Percentiles rank a stretch among this genome's conserved stretches.
These are phyloP conservation scores for Tychaedon coryphoeus DNA, from an alignment of 2,113 vertebrate genomes.

Conservation along the genomic window DNA sequence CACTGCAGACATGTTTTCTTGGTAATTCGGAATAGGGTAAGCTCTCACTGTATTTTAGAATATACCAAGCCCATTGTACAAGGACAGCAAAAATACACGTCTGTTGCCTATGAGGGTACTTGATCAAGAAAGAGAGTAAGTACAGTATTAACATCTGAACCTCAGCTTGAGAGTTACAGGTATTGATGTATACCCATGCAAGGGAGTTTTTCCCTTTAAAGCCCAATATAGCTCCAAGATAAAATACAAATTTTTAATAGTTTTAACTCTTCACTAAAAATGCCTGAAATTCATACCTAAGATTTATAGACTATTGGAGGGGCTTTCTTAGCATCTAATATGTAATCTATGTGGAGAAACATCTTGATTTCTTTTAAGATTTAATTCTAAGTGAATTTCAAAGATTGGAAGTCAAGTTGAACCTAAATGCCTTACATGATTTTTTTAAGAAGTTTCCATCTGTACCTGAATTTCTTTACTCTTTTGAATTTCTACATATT, in stretches of 20 bases:
- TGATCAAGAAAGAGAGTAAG: background rate
- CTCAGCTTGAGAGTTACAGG: background rate
- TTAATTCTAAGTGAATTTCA: background rate
- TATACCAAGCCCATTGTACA: background rate
- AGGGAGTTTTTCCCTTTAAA: background rate
- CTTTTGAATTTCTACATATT: background rate
- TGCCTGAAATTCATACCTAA: background rate
- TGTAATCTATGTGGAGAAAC: background rate
- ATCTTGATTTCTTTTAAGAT: background rate
- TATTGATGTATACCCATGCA: background rate
- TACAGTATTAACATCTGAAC: background rate
- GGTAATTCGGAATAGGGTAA: background rate
- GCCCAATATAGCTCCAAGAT: background rate
- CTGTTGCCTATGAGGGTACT: background rate
- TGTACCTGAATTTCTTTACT: background rate
- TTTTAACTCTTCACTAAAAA: background rate
- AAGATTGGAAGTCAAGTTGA: background rate
- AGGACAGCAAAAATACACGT: background rate
- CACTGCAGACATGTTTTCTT: background rate
- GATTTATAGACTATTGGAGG: background rate
- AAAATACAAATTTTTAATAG: background rate
- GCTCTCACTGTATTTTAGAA: background rate
- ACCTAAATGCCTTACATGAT: background rate
- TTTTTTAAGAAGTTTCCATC: background rate
- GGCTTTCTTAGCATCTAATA: background rate